Conservation (phyloP, 2,888 invertebrate genomes). For the Conus canariensis region DNA sequence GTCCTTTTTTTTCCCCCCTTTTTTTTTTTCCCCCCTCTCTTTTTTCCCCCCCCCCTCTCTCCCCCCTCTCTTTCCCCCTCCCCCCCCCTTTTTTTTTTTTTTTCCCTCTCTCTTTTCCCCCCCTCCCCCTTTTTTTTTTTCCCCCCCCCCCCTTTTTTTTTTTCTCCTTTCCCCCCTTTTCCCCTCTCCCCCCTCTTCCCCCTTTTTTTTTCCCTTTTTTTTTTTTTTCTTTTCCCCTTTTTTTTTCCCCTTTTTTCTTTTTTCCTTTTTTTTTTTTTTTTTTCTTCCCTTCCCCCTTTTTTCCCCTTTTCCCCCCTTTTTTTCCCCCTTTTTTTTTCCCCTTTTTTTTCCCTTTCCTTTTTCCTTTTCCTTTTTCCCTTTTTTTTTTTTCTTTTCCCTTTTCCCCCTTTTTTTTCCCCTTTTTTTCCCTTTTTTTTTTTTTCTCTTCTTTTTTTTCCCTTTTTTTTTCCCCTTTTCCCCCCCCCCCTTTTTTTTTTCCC, state of each 20-base stretch:
- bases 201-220: background rate
- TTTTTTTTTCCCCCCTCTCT: too few species aligned
- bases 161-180: too few species aligned
- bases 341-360: slow-evolving; percentile 6
- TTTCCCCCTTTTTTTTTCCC: slow-evolving; percentile 22
- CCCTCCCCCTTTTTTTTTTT: too few species aligned
- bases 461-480: background rate
- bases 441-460: background rate
- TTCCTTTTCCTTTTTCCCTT: background rate
- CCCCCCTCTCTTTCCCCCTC: too few species aligned
- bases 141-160: too few species aligned
- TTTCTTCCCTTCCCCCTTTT: background rate
- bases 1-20: too few species aligned
- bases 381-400: background rate
- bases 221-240: background rate
- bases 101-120: too few species aligned
- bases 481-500: background rate
- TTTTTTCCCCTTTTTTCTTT: background rate
- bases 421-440: background rate
- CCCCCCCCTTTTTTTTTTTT: too few species aligned
- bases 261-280: background rate
- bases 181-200: too few species aligned
- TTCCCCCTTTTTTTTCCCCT: background rate
- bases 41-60: too few species aligned
- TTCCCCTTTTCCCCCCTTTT: slow-evolving; percentile 7